Conservation (phyloP, 2,797 vertebrate genomes). For the Mus minutoides region DNA sequence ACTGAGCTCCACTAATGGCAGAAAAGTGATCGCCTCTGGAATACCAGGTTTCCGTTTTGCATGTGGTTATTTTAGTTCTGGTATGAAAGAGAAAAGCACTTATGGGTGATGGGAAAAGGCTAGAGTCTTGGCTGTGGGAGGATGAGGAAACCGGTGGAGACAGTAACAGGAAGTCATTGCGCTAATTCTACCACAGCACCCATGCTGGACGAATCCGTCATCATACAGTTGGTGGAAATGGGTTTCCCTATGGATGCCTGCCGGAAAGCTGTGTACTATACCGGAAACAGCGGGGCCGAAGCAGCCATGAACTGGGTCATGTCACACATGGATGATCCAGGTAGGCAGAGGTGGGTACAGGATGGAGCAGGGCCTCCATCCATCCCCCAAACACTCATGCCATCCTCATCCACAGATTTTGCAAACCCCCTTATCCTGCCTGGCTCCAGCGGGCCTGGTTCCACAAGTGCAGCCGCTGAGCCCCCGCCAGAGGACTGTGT, state of each 20-base stretch:
- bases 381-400: constrained; percentile 22
- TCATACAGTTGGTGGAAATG: constrained; percentile 98
- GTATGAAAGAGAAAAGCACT: constrained; percentile 14
- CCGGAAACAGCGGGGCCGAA: constrained; percentile 97
- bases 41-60: not conserved
- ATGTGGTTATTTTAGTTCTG: constrained; percentile 34
- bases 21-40: not conserved
- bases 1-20: not conserved
- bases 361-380: not conserved
- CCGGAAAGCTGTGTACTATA: constrained; percentile 98
- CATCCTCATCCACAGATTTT: constrained; percentile 91
- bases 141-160: not conserved
- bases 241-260: constrained; percentile 98
- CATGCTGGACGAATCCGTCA: constrained; percentile 96
- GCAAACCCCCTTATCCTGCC: constrained; percentile 95
- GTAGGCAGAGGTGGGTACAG: constrained; percentile 84
- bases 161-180: not conserved
- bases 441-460: constrained; percentile 92
- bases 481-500: constrained; percentile 96
- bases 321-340: constrained; percentile 99
- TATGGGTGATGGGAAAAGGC: constrained; percentile 15
- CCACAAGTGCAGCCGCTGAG: constrained; percentile 87
- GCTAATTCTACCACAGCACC: constrained; percentile 89
- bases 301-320: constrained; percentile 99
- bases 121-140: not conserved